Evolutionary conservation across 2,797 vertebrate species (phyloP).

Genomic region (Lagodon rhomboides): DNA sequence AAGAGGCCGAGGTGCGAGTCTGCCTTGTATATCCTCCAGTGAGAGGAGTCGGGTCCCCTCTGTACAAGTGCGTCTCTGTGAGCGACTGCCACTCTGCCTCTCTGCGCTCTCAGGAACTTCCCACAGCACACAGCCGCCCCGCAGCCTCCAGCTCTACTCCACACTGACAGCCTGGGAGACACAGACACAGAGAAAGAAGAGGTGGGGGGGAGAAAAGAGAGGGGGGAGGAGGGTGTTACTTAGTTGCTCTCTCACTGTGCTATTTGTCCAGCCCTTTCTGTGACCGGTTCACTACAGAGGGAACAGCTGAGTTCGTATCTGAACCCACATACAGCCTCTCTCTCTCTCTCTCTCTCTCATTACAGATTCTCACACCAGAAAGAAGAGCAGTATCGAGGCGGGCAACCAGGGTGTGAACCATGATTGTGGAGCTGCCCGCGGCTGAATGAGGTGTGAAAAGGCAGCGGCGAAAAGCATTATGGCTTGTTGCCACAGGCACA

Average conservation of each 20-base stretch:
- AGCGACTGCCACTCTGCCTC: constrained; percentile 50
- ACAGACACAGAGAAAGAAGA: constrained; percentile 64
- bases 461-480: constrained; percentile 49
- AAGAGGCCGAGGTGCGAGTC: constrained; percentile 50
- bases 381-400: constrained; percentile 45
- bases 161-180: constrained; percentile 84
- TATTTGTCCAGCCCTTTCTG: constrained; percentile 81
- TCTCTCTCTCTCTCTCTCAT: constrained; percentile 30
- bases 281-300: constrained; percentile 83
- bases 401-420: constrained; percentile 40
- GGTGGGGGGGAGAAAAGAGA: constrained; percentile 54
- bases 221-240: constrained; percentile 85
- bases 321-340: constrained; percentile 34
- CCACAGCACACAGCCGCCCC: constrained; percentile 64
- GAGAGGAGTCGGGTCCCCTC: constrained; percentile 38
- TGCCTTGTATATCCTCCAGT: constrained; percentile 53
- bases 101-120: constrained; percentile 72
- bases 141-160: constrained; percentile 76
- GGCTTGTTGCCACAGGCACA: constrained; percentile 58
- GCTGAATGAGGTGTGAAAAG: constrained; percentile 62
- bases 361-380: constrained; percentile 66
- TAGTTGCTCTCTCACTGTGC: constrained; percentile 82
- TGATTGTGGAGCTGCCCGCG: constrained; percentile 26
- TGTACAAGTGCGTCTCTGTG: constrained; percentile 54
- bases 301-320: constrained; percentile 75